Base-by-base conservation (phyloP, 1,140 invertebrate genomes). In the Choristoneura fumiferana region DNA sequence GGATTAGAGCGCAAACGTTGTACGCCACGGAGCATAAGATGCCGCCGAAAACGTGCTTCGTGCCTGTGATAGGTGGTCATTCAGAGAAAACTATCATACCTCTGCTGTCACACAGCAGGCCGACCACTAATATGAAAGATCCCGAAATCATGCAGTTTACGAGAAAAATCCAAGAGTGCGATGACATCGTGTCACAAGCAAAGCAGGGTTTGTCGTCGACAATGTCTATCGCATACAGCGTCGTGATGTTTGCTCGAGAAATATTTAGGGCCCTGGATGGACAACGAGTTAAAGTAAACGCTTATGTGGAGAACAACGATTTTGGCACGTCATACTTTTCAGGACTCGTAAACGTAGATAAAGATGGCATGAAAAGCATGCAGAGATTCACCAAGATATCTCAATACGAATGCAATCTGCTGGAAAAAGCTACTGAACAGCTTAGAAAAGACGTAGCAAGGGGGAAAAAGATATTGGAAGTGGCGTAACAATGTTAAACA, bases 21-120 rank as follows among this genome's bases (percentile, higher is more conserved):
- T 91, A 94, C 67, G 92, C 93, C 17, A 45, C 65, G 9, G 63
- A 73, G 10, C 76, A 81, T 57, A 90, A 90, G 29, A 58, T 94
- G 10, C 88, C 92, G 63, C 90, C 92, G 0, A 61, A 75, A 14
- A 91, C 92, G 60, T 91, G 93, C 10, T 82, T 85, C 57, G 89
- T 93, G 5, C 94, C 94, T 4, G 93, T 95, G 1, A 91, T 95
- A 67, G 93, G 94, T 39, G 94, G 94, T 10, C 94, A 95, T 78
- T 92, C 93, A 35, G 92, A 92, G 9, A 89, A 92, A 18, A 94
- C 94, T 1, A 93, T 93, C 52, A 87, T 95, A 34, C 94, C 94
- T 9, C 71, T 95, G 9, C 78, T 95, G 10, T 94, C 94, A 18
- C 93, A 84, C 57, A 49, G 67, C 3, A 66, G 58, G 29, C 94